Percentiles rank a stretch among this genome's conserved stretches.
Evolutionary conservation across 2,888 invertebrate genomes (phyloP).

Genomic region (Aspidiotus rigidus): DNA sequence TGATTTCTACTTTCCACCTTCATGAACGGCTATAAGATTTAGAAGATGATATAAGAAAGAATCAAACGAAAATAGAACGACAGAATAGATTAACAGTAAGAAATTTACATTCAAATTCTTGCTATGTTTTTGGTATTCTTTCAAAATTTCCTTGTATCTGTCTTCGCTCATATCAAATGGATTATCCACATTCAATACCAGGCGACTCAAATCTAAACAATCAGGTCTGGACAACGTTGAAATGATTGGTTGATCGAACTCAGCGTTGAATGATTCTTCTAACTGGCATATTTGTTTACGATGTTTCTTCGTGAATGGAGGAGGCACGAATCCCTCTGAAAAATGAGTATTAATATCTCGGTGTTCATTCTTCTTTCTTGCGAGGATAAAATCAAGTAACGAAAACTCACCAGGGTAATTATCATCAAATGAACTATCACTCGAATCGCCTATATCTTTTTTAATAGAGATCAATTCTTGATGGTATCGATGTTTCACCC

Average conservation of each 20-base stretch:
- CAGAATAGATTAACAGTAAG: neutral
- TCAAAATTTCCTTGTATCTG: conserved; percentile 57
- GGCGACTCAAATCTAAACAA: conserved; percentile 44
- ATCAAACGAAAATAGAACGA: neutral
- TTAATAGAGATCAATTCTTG: conserved; percentile 61
- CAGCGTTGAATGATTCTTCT: conserved; percentile 41
- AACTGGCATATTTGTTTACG: conserved; percentile 46
- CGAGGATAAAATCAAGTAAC: neutral
- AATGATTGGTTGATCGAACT: conserved; percentile 42
- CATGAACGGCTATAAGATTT: conserved; percentile 9
- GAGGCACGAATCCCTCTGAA: conserved; percentile 51
- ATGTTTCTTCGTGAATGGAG: conserved; percentile 51
- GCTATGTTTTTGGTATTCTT: conserved; percentile 16
- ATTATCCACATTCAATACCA: conserved; percentile 42
- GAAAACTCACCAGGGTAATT: conserved; percentile 52
- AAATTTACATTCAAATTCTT: conserved; percentile 19
- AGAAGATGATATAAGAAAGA: neutral
- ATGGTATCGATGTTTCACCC: conserved; percentile 44
- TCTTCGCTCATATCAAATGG: conserved; percentile 52
- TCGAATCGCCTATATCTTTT: conserved; percentile 58
- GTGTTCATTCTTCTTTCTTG: no score
- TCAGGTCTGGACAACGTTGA: conserved; percentile 45
- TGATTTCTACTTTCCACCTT: conserved; percentile 22
- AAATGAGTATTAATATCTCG: conserved; percentile 15
- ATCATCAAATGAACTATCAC: conserved; percentile 63